Evolutionary conservation across 2,888 invertebrate species (phyloP), one percentile per base, ranked within the genome.

Genomic region (Noctua janthe): DNA sequence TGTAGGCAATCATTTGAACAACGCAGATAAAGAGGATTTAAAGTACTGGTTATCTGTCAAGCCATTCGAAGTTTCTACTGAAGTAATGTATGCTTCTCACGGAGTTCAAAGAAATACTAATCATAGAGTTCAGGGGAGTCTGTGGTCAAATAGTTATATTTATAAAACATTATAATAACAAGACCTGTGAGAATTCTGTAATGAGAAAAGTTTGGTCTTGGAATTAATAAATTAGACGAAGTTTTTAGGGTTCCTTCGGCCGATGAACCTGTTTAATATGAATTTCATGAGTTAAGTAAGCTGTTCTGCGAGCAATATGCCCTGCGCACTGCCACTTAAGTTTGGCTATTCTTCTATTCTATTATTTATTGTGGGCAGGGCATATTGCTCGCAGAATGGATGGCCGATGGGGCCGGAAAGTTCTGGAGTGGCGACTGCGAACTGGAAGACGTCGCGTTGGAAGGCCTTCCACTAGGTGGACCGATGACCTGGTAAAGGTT

Each of bases 171-270:
- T 88, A 85, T 88, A 85, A 89, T 91, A 92, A 90, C 91, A 91
- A 90, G 90, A 84, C 80, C 77, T 71, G 80, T 84, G 79, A 83
- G 88, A 90, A 90, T 90, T 91, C 82, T 66, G 88, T 92, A 92
- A 94, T 93, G 92, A 92, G 92, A 93, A 94, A 94, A 93, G 92
- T 94, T 94, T 15, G 83, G 56, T 73, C 80, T 79, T 81, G 84
- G 87, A 91, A 91, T 92, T 92, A 91, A 90, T 92, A 92, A 93
- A 94, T 93, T 92, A 91, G 90, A 88, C 84, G 84, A 92, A 92
- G 87, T 93, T 93, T 92, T 93, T 91, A 89, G 88, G 88, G 88
- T 86, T 87, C 81, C 79, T 78, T 83, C 74, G 88, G 67, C 77
- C 85, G 82, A 87, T 91, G 83, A 73, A 89, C 89, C 87, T 78